Evolutionary conservation across 2,888 invertebrate species (phyloP), one percentile per base, ranked within the genome.

Genomic region (Drosophila quinaria): DNA sequence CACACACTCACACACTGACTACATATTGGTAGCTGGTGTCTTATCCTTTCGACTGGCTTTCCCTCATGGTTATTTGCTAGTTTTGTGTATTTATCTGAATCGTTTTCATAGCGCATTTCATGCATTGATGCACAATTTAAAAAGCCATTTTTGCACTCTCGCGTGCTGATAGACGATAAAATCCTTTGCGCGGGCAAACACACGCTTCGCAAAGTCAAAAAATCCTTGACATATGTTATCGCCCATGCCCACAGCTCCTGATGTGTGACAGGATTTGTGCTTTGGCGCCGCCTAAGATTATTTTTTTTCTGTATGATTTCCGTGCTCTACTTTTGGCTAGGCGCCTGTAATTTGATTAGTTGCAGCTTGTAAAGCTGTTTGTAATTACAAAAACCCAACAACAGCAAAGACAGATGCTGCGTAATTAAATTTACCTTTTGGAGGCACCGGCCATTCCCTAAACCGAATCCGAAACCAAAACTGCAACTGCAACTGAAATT

Each of bases 111-210:
- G 81, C 76, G 81, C 70, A 84, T 82, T 82, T 82, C 79, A 84
- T 84, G 86, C 83, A 84, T 79, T 80, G 80, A 78, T 86, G 83
- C 86, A 79, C 83, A 83, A 72, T 86, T 83, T 83, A 70, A 84
- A 84, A 77, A 74, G 79, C 70, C 62, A 70, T 80, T 80, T 78
- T 75, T 70, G 66, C 68, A 58, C 52, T 74, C 66, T 58, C 60
- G 73, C 67, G 61, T 52, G 47, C 66, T 61, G 66, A 64, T 70
- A 60, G 66, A 17, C 68, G 78, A 81, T 81, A 80, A 72, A 68
- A 66, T 54, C 37, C 61, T 68, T 68, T 49, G 10, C 31, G 47
- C 47, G 17, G 49, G 49, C 66, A 66, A 9, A 46, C 25, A 31
- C 55, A 22, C 46, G 33, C 15, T 29, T 54, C 19, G n/a, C 35